Base-by-base conservation (phyloP, 1,140 invertebrate genomes). In the Archegozetes longisetosus region DNA sequence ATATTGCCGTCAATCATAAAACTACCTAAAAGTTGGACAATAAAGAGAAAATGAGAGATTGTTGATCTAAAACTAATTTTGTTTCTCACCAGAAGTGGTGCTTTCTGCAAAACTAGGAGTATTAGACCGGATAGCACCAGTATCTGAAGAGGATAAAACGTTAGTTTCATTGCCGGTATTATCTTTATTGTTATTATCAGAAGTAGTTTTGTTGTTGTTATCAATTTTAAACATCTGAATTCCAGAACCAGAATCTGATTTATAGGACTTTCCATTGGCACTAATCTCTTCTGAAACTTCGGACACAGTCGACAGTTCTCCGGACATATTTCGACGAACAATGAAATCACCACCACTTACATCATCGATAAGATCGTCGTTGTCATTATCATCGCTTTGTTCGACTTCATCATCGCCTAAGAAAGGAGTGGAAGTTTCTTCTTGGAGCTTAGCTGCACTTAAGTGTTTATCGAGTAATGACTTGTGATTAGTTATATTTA, bases 201-300 rank as follows among this genome's bases (percentile, higher is more conserved):
- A 17, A 9, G 32, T 40, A 6, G 6, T 40, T 40, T 40, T 40
- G n/a, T n/a, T n/a, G n/a, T n/a, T n/a, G n/a, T n/a, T n/a, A 40
- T 40, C 32, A 40, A 40, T 40, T 9, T 9, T 9, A 40, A 17
- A 40, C 32, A 40, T 40, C 32, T 40, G 32, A 40, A 40, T 40
- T 9, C 32, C 32, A 40, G 32, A 40, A 40, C 32, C 32, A 40
- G 32, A 40, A 17, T 40, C 32, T 40, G 32, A 40, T 9, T 9
- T 17, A 17, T 40, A 40, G 6, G 32, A 40, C 17, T 40, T 40
- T 6, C 32, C 32, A 17, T 40, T 40, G 6, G 32, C 17, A 40
- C 32, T 40, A 6, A 64, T 66, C 53, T 67, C 66, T 61, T 67
- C 66, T 2, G 65, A 66, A 2, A 67, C 65, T 57, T 67, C 66